Evolutionary conservation across 1,140 invertebrate genomes (phyloP).

Genomic region (Nymphalis io): DNA sequence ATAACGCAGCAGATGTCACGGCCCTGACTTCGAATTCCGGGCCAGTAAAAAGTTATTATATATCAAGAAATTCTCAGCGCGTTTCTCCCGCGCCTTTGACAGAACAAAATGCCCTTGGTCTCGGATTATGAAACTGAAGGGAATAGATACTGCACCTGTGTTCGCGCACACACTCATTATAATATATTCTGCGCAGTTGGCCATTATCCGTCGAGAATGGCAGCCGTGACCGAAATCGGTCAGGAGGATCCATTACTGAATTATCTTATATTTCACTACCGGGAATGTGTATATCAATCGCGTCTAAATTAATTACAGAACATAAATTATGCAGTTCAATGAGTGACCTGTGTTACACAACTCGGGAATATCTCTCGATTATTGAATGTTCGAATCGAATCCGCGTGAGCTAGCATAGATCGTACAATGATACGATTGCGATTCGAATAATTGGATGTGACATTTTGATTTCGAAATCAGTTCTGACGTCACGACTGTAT

Average conservation of each 20-base stretch:
- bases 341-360: slow-evolving; percentile 11
- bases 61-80: no score
- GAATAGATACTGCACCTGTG: no score
- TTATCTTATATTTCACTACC: slow-evolving; percentile 19
- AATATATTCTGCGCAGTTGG: no score
- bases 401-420: neutral
- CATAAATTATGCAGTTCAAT: slow-evolving; percentile 1
- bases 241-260: slow-evolving; percentile 14
- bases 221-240: no score
- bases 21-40: no score
- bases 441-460: slow-evolving; percentile 5
- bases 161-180: no score
- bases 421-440: neutral
- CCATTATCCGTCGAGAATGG: no score
- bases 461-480: neutral
- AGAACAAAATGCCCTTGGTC: no score
- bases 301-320: slow-evolving; percentile 21
- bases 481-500: neutral
- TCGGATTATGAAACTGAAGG: no score
- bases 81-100: no score
- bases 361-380: slow-evolving; percentile 12
- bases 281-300: slow-evolving; percentile 25
- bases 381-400: neutral
- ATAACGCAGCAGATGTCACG: no score
- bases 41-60: no score